Evolutionary conservation across 2,888 invertebrate genomes (phyloP), one percentile per base, ranked within the genome.

Genomic region (Bombyx huttoni): DNA sequence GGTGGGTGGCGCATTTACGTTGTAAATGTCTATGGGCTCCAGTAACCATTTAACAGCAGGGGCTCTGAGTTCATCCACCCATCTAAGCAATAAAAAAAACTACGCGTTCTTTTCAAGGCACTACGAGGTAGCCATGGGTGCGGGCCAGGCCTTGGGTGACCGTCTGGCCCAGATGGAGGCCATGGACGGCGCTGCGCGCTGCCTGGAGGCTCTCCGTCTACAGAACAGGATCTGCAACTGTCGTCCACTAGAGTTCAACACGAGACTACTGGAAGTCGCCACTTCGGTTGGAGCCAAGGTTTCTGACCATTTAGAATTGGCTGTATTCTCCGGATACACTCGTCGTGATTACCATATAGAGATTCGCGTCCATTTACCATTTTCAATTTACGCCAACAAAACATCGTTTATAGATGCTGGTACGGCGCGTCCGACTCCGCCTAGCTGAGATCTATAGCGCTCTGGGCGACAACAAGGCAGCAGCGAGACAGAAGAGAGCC

Each of bases 191-290:
- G 95, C 94, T 0, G 96, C 95, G 0, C 86, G 94, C 49, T 96
- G 95, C 64, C 81, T 95, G 46, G 95, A 95, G 68, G 93, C 93
- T 0, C 77, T 96, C 35, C 84, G 94, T 13, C 78, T 93, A 7
- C 94, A 96, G 68, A 94, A 94, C 67, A 93, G 95, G 71, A 96
- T 96, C 65, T 96, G 96, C 79, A 95, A 96, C 79, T 96, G 96
- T 74, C 90, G 95, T 54, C 96, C 96, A 0, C 78, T 96, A 55
- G 96, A 96, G 76, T 96, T 96, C 75, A 96, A 96, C 77, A 95
- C 95, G 1, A 89, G 95, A 55, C 79, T 96, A 14, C 79, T 96
- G 58, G 96, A 96, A 73, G 95, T 96, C 3, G 95, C 95, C 49
- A 94, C 93, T 64, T 93, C 94, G 13, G 94, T 96, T 59, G 96